Percentiles rank a stretch among this genome's conserved stretches.
Conservation (phyloP, 2,888 invertebrate genomes). For the Deladenus siricidicola region DNA sequence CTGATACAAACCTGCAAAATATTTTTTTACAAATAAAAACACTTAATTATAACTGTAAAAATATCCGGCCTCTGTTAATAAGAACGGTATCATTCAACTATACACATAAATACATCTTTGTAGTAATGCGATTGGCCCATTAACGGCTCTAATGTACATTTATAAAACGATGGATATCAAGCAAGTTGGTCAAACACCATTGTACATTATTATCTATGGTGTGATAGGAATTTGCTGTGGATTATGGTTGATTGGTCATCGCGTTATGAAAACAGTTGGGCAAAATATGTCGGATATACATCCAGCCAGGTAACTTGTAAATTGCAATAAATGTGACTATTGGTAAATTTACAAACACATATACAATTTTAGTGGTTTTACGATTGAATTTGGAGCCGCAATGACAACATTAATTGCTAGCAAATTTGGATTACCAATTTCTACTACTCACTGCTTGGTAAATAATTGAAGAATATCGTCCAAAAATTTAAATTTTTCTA, state of each 20-base stretch:
- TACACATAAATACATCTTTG: too few relatives aligned
- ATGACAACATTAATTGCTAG: conserved; percentile 89
- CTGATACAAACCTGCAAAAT: too few relatives aligned
- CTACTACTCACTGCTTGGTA: conserved; percentile 87
- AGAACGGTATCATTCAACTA: too few relatives aligned
- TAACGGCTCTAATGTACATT: conserved; percentile 85
- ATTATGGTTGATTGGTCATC: conserved; percentile 87
- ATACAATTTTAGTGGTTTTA: conserved; percentile 83
- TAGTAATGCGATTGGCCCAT: conserved; percentile 85
- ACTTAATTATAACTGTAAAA: too few relatives aligned
- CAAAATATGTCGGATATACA: conserved; percentile 92
- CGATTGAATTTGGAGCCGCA: conserved; percentile 90
- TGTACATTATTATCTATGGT: conserved; percentile 82
- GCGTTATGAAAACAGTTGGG: conserved; percentile 91
- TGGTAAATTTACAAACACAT: too few relatives aligned
- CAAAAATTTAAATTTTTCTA: too few relatives aligned
- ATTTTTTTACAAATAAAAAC: too few relatives aligned
- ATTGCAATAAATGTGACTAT: too few relatives aligned
- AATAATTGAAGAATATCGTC: too few relatives aligned
- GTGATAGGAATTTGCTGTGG: conserved; percentile 89
- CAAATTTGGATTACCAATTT: conserved; percentile 71
- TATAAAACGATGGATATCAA: conserved; percentile 65
- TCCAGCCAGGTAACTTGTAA: conserved; percentile 70
- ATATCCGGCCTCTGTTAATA: too few relatives aligned
- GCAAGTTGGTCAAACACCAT: conserved; percentile 66